Base-by-base conservation (phyloP, 2,888 invertebrate genomes). In the Tinea trinotella region DNA sequence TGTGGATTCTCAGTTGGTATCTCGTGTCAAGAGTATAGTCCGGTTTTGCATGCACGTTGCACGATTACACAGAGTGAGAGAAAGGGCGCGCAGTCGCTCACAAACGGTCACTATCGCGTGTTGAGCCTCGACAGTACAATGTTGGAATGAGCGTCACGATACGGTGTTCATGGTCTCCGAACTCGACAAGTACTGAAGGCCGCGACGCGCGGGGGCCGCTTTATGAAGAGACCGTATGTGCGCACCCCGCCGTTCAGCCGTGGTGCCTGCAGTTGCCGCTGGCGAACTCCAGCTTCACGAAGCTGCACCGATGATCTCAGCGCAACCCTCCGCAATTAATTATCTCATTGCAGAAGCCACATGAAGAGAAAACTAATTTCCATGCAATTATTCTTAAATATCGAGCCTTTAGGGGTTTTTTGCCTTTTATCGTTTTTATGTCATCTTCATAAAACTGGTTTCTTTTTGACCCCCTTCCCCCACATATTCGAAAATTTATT, bases 11-110 rank as follows among this genome's bases (percentile, higher is more conserved):
- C 70, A 61, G 64, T 63, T 63, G 70, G 59, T 69, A 67, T 73
- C 70, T 74, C 64, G 72, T 76, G 70, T 71, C 65, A 74, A 74
- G 74, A 76, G 74, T 76, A 74, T 67, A 76, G 79, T 82, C 82
- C 84, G 83, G 79, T 79, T 83, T 81, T 72, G 81, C 76, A 83
- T 80, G 78, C 82, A 84, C 79, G 80, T 80, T 24, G 75, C 81
- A 83, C 83, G 81, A 77, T 72, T 73, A 75, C 81, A 75, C 75
- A 76, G 81, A 80, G 81, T 76, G 81, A 83, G 84, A 84, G 83
- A 83, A 83, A 84, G 83, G 83, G 79, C 76, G 80, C 76, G 74
- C 75, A 71, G 71, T 78, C 68, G 75, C 71, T 74, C 67, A 74
- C 71, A 67, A 68, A 71, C 69, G 71, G 67, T 67, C 74, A 76